Conservation (phyloP, 92 coral and sea anemone genomes). For the Zoanthus gigantus region DNA sequence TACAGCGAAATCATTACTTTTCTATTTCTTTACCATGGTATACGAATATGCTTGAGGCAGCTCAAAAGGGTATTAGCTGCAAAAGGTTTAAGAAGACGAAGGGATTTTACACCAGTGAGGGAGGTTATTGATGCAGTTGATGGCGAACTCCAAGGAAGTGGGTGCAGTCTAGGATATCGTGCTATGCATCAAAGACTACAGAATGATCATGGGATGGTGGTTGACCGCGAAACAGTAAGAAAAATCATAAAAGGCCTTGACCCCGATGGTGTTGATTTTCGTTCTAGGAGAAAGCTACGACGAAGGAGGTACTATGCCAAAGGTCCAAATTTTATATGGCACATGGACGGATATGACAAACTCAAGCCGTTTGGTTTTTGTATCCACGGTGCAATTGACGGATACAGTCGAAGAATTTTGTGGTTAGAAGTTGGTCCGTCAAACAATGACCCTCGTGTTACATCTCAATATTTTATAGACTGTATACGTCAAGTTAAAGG, state of each 20-base stretch:
- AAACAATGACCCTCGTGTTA: constrained; percentile 29
- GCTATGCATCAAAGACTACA: constrained; percentile 41
- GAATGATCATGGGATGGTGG: not conserved
- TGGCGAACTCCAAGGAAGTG: constrained; percentile 45
- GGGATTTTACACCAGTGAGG: constrained; percentile 13
- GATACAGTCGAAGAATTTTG: constrained; percentile 12
- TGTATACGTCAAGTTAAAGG: constrained; percentile 4
- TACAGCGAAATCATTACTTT: constrained; percentile 47
- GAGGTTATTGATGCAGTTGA: constrained; percentile 49
- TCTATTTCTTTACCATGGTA: constrained; percentile 43
- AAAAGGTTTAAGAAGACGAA: constrained; percentile 41
- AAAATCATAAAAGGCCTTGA: constrained; percentile 36
- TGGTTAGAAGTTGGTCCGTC: constrained; percentile 24
- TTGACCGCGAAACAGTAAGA: constrained; percentile 29
- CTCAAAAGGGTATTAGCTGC: constrained; percentile 35
- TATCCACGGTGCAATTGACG: constrained; percentile 36
- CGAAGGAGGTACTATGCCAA: constrained; percentile 28
- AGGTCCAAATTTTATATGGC: constrained; percentile 37
- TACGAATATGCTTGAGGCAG: constrained; percentile 40
- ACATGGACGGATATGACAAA: constrained; percentile 11
- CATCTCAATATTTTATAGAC: constrained; percentile 29
- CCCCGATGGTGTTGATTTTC: constrained; percentile 37
- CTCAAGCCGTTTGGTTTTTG: constrained; percentile 33
- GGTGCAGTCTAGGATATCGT: constrained; percentile 44
- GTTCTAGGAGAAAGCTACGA: constrained; percentile 13